phyloP scores from a whole-genome alignment of 2,113 vertebrate genomes.

The Strix uralensis region DNA sequence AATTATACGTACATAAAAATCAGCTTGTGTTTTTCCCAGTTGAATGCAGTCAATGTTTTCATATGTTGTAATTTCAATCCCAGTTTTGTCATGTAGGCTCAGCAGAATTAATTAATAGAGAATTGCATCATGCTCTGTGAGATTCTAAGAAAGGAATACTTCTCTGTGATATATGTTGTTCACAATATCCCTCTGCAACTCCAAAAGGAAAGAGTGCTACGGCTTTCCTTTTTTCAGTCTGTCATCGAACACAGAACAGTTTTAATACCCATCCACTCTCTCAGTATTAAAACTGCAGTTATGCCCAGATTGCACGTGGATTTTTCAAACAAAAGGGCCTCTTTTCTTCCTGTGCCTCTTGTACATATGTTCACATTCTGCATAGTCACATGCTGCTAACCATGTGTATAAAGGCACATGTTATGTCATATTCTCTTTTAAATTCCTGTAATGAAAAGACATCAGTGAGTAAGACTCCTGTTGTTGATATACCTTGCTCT shows the following conservation, averaged over 20 bases:
- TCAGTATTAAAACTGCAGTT: neutral
- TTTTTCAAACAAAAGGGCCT: neutral
- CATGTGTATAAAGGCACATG: neutral
- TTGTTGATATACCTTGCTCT: neutral
- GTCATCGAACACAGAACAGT: neutral
- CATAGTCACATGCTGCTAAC: neutral
- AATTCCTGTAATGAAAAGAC: neutral
- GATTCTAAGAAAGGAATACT: neutral
- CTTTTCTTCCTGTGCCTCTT: neutral
- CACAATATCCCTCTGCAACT: neutral
- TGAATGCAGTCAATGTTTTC: neutral
- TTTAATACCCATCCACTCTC: neutral
- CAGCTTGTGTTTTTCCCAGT: fast-evolving
- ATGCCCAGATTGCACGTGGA: neutral
- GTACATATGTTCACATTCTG: neutral
- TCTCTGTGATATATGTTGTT: neutral
- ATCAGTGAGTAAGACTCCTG: neutral
- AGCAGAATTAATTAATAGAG: neutral
- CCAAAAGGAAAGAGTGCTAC: neutral
- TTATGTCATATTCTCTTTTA: neutral
- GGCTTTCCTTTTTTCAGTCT: neutral
- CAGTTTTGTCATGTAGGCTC: neutral
- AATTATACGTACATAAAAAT: neutral
- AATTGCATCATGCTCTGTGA: neutral
- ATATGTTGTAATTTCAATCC: neutral